Conservation (phyloP, 2,797 vertebrate species). For the Sebastiscus tertius region DNA sequence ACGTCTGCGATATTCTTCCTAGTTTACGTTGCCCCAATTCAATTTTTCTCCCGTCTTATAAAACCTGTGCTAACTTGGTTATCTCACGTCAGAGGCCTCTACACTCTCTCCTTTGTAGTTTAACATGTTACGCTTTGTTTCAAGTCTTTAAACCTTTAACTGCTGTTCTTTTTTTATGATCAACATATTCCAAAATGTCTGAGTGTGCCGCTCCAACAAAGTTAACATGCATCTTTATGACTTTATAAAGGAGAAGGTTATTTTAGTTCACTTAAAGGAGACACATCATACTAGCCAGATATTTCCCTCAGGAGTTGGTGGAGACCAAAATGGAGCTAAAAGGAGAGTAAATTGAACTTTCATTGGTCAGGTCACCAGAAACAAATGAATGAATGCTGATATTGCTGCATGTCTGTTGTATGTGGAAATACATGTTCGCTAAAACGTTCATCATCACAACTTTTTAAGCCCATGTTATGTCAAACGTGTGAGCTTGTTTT, state of each 20-base stretch:
- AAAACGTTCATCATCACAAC: too few relatives aligned
- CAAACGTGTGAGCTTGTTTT: background rate
- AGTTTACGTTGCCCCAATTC: too few relatives aligned
- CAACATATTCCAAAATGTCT: background rate
- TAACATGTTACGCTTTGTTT: background rate
- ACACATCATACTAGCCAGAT: background rate
- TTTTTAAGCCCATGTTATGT: background rate
- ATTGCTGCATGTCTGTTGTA: background rate
- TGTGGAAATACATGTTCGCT: background rate
- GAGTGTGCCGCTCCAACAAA: background rate
- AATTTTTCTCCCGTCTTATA: background rate
- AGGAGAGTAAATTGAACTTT: background rate
- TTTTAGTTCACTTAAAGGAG: background rate
- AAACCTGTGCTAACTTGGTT: background rate
- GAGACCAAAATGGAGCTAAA: background rate
- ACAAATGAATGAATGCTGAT: too few relatives aligned
- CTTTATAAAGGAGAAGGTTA: background rate
- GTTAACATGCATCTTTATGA: background rate
- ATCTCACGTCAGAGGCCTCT: background rate
- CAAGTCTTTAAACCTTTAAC: background rate
- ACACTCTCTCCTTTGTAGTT: background rate
- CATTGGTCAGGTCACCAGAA: background rate
- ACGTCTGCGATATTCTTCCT: background rate
- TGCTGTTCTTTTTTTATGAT: background rate
- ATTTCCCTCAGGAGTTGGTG: background rate